These are phyloP conservation scores for Physeter macrocephalus DNA, from an alignment of 2,113 vertebrate species.

Conservation along the genomic window DNA sequence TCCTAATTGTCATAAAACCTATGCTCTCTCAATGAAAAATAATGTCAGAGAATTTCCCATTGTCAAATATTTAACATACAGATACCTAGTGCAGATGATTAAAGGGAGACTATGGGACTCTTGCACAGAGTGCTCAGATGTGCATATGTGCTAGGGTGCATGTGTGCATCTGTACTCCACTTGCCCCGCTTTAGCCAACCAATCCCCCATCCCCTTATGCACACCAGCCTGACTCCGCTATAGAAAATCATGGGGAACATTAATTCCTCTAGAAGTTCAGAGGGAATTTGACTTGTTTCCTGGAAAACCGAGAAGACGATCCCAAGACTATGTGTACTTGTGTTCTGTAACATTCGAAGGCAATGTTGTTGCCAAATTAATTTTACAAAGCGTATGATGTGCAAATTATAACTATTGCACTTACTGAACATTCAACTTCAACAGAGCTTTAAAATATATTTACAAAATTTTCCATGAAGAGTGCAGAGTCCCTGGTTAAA, in stretches of 20 bases:
- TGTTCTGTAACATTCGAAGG: too few relatives aligned
- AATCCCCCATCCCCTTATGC: fast-evolving
- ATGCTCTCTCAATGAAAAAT: not conserved
- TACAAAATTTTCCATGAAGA: not conserved
- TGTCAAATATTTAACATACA: not conserved
- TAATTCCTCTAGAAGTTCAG: not conserved
- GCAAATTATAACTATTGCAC: not conserved
- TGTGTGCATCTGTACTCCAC: fast-evolving
- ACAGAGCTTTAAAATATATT: not conserved
- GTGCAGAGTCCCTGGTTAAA: not conserved
- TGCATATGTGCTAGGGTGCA: too few relatives aligned
- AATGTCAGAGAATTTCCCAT: not conserved
- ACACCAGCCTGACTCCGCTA: not conserved
- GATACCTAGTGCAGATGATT: fast-evolving
- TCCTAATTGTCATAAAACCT: not conserved
- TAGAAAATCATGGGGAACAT: not conserved
- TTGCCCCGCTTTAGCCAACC: fast-evolving
- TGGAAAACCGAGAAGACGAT: not conserved
- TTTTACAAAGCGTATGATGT: not conserved
- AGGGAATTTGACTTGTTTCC: not conserved
- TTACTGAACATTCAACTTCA: not conserved
- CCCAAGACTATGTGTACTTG: not conserved
- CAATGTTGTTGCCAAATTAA: not conserved
- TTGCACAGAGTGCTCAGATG: not conserved
- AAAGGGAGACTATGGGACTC: not conserved